Evolutionary conservation across 1,140 invertebrate genomes (phyloP).

Genomic region (Diprion similis): DNA sequence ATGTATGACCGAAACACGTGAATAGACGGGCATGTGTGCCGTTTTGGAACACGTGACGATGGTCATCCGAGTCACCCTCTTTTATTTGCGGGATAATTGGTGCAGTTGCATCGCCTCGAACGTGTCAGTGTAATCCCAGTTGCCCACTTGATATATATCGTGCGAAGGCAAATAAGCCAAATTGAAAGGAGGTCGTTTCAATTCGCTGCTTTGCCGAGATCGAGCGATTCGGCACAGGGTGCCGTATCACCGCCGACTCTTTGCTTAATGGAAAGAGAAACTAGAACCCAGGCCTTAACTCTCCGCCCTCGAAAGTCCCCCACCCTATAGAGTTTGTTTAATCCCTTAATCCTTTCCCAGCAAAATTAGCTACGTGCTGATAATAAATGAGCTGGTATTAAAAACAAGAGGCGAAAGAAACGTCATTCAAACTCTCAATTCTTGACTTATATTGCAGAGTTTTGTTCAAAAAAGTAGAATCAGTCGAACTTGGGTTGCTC

Average conservation of each 20-base stretch:
- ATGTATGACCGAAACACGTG: too few relatives aligned
- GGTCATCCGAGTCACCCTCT: not conserved
- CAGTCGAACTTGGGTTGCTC: too few relatives aligned
- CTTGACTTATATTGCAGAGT: too few relatives aligned
- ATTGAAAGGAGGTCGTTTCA: not conserved
- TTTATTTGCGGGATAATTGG: constrained; percentile 7
- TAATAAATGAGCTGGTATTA: not conserved
- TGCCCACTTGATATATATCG: constrained; percentile 7
- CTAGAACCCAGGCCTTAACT: not conserved
- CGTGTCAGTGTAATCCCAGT: not conserved
- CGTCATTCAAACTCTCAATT: too few relatives aligned
- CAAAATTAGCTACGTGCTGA: not conserved
- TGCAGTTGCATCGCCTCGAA: not conserved
- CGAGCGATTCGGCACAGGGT: not conserved
- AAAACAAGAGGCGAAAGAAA: too few relatives aligned
- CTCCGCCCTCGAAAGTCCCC: not conserved
- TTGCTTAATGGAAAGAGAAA: not conserved
- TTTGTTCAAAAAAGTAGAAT: too few relatives aligned
- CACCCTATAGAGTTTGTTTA: not conserved
- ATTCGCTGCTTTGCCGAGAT: not conserved
- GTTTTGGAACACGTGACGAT: too few relatives aligned
- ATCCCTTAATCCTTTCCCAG: not conserved
- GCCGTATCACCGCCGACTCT: not conserved
- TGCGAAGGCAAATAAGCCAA: constrained; percentile 1
- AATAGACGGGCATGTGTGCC: too few relatives aligned